Base-by-base conservation (phyloP, 2,797 vertebrate species). In the Sebastolobus alascanus region DNA sequence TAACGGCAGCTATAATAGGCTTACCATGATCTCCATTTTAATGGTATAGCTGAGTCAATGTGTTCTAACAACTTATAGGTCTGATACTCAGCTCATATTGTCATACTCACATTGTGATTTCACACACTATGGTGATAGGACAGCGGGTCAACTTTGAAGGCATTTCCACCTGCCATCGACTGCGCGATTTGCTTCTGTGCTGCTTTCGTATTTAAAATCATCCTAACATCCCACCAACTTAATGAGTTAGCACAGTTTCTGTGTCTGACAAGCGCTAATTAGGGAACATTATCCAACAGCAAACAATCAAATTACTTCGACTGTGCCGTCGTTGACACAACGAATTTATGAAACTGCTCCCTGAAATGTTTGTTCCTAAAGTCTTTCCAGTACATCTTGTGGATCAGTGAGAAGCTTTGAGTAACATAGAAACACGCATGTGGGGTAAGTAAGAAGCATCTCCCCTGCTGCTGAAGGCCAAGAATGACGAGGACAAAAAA, bases 191-290 rank as follows among this genome's bases (percentile, higher is more conserved):
- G 8, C 61, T 40, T 64, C 46, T 59, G 27, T 38, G 37, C 55
- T 60, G 14, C 11, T 73, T 75, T 33, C 82, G 60, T 61, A 5
- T 66, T 84, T 56, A 27, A 16, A 60, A 43, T 55, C 5, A 46
- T 64, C 68, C n/a, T 6, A 58, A 64, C 37, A 68, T 52, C 43
- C 18, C 33, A 73, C 35, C 71, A 11, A 2, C 40, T 58, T 60
- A 75, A 70, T 50, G 55, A 80, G 40, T 69, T 16, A 11, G 33
- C 35, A 31, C 18, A 31, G 52, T 33, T 56, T 61, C 38, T 40
- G 56, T 14, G 27, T 76, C 77, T 80, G 75, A 76, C 46, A 7
- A 67, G 25, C 10, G 0, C 72, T 77, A 79, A 79, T 87, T 79
- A 66, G 70, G 59, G 10, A 40, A 33, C 58, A 58, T 72, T 69